phyloP scores from a whole-genome alignment of 2,113 vertebrate genomes.

The Callocephalon fimbriatum region DNA sequence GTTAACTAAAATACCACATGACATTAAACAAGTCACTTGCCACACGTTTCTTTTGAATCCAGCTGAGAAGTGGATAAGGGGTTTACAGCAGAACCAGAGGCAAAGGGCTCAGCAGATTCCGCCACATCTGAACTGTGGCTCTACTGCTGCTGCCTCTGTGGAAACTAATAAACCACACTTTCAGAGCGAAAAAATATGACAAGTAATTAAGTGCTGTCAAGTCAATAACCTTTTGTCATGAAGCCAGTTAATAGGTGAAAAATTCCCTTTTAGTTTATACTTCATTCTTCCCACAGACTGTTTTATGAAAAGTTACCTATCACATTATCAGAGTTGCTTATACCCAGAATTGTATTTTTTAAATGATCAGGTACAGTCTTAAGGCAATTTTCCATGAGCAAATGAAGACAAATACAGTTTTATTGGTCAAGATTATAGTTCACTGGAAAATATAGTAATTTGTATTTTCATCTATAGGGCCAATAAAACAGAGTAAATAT shows the following conservation, averaged over 20 bases:
- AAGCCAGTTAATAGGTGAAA: not conserved
- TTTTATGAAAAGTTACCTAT: not conserved
- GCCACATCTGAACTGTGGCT: not conserved
- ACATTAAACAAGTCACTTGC: not conserved
- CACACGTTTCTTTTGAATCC: not conserved
- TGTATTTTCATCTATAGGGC: not conserved
- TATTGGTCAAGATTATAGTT: not conserved
- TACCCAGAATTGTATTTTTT: not conserved
- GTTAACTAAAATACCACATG: not conserved
- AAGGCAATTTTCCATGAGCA: not conserved
- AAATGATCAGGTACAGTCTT: not conserved
- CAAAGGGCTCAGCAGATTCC: not conserved
- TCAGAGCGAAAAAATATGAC: not conserved
- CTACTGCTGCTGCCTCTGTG: not conserved
- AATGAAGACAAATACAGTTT: not conserved
- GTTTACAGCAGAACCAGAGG: not conserved
- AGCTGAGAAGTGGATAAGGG: not conserved
- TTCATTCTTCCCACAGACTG: not conserved
- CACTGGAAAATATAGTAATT: not conserved
- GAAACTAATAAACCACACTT: slow-evolving; percentile 1
- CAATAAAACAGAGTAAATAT: not conserved
- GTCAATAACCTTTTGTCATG: slow-evolving; percentile 33
- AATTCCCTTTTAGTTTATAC: not conserved
- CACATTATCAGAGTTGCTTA: not conserved
- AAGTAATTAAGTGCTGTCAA: slow-evolving; percentile 47